A percentile compares a stretch with the other conserved stretches of the same genome.
Conservation (phyloP, 1,140 invertebrate genomes). For the Archivesica marissinica region DNA sequence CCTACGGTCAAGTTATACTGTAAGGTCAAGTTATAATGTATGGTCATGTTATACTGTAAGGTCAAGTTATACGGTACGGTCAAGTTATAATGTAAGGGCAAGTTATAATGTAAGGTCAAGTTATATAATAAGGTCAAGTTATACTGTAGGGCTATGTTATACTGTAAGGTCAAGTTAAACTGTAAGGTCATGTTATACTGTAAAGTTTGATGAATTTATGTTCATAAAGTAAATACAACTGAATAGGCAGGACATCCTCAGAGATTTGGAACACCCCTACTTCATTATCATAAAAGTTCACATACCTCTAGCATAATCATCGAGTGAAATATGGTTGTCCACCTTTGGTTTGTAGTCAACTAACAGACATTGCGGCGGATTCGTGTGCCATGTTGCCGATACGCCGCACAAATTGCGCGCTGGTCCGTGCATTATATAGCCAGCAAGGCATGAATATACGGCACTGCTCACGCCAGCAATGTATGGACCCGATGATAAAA, state of each 20-base stretch:
- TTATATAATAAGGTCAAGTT: background rate
- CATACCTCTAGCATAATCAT: conserved; percentile 9
- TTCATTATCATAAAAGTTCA: background rate
- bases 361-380: conserved; percentile 12
- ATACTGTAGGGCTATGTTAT: no score
- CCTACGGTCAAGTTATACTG: no score
- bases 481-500: conserved; percentile 27
- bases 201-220: background rate
- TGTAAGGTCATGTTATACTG: background rate
- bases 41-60: no score
- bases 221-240: background rate
- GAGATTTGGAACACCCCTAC: background rate
- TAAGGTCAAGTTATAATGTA: no score
- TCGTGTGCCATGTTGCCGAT: background rate
- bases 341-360: conserved; percentile 20
- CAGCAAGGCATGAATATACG: conserved; percentile 13
- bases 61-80: no score
- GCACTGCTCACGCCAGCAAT: conserved; percentile 22
- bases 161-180: no score
- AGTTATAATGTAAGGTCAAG: no score
- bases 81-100: no score
- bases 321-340: conserved; percentile 6
- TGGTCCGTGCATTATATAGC: conserved; percentile 12
- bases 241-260: background rate
- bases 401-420: background rate